Percentiles rank a stretch among this genome's conserved stretches.
Conservation (phyloP, 2,113 vertebrate species). For the Onychostruthus taczanowskii region DNA sequence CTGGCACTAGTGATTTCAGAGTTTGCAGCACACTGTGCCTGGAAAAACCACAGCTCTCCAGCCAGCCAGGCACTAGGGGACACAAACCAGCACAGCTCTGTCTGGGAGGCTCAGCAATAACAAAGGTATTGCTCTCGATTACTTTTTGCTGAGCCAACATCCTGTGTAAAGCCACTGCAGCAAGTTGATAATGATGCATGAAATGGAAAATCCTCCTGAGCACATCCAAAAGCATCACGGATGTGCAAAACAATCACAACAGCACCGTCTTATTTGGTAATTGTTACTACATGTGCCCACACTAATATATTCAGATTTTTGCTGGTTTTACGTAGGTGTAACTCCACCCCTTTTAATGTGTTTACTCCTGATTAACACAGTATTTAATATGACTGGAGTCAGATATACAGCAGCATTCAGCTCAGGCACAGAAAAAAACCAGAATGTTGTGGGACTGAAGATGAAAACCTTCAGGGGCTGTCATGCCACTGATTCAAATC, state of each 20-base stretch:
- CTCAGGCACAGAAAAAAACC: background rate
- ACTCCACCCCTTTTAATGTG: background rate
- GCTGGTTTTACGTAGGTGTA: background rate
- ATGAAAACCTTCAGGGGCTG: background rate
- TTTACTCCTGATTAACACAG: background rate
- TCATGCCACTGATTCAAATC: background rate
- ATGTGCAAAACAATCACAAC: background rate
- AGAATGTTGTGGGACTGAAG: background rate
- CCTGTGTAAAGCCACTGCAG: background rate
- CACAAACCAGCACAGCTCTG: background rate
- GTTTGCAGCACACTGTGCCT: background rate
- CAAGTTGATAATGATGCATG: slow-evolving; percentile 30
- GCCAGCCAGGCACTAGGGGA: background rate
- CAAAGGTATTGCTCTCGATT: background rate
- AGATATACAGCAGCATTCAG: background rate
- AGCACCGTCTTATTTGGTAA: background rate
- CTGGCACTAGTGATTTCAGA: background rate
- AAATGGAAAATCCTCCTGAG: slow-evolving; percentile 24
- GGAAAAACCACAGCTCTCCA: background rate
- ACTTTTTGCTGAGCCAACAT: slow-evolving; percentile 41
- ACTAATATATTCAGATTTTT: background rate
- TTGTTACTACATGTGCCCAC: background rate
- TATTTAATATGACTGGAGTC: background rate
- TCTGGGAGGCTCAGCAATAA: slow-evolving; percentile 1
- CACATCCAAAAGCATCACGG: background rate